Evolutionary conservation across 2,888 invertebrate genomes (phyloP).

Genomic region (Scrobipalpa costella): DNA sequence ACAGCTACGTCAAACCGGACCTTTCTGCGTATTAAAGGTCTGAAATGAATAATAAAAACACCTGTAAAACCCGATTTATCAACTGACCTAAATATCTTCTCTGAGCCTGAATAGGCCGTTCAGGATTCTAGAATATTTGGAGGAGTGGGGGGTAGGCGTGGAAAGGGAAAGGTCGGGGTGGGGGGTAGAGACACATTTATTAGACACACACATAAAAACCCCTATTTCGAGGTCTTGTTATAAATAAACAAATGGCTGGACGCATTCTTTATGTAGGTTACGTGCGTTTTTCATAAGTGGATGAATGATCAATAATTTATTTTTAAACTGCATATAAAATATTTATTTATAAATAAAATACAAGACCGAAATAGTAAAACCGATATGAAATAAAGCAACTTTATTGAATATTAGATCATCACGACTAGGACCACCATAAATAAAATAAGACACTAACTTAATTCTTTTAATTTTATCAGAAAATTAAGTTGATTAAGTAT

Average conservation of each 20-base stretch:
- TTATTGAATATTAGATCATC: no score
- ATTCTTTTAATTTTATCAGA: no score
- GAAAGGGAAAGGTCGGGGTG: slow-evolving; percentile 12
- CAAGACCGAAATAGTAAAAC: no score
- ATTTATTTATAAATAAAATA: no score
- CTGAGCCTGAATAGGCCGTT: slow-evolving; percentile 11
- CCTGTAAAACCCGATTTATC: not conserved
- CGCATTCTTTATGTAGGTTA: slow-evolving; percentile 5
- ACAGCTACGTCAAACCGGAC: not conserved
- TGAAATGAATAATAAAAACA: not conserved
- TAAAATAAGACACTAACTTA: no score
- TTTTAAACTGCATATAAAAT: no score
- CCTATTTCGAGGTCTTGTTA: slow-evolving; percentile 10
- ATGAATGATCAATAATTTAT: no score
- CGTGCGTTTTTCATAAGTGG: not conserved
- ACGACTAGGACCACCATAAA: no score
- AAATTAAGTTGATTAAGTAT: no score
- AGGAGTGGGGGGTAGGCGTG: slow-evolving; percentile 2
- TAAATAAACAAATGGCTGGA: slow-evolving; percentile 23
- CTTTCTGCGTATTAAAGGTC: not conserved
- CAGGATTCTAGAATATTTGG: slow-evolving; percentile 22
- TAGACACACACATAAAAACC: slow-evolving; percentile 24
- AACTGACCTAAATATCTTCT: not conserved
- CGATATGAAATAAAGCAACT: no score
- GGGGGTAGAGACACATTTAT: slow-evolving; percentile 22